Percentiles rank a stretch among this genome's conserved stretches.
phyloP scores from a whole-genome alignment of 2,113 vertebrate genomes.

The Nothobranchius furzeri region DNA sequence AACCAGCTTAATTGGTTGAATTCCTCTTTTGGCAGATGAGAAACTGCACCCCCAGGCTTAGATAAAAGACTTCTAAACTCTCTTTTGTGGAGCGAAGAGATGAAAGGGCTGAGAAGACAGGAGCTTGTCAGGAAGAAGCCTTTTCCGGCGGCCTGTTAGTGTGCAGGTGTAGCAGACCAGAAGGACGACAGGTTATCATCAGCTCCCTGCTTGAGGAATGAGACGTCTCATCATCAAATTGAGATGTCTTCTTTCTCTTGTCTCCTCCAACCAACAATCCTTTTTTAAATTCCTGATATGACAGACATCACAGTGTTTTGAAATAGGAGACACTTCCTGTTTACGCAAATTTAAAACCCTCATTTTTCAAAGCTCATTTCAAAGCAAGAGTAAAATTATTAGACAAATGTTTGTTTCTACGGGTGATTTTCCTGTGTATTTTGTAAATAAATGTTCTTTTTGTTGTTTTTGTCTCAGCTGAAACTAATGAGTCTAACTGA shows the following conservation, averaged over 20 bases:
- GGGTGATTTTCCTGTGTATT: not conserved
- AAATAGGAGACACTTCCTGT: slow-evolving; percentile 31
- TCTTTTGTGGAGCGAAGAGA: slow-evolving; percentile 74
- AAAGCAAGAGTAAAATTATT: slow-evolving; percentile 1
- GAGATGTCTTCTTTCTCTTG: slow-evolving; percentile 62
- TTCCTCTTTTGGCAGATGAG: slow-evolving; percentile 61
- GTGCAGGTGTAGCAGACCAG: slow-evolving; percentile 69
- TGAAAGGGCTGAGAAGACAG: slow-evolving; percentile 76
- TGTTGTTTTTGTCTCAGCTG: too few species aligned
- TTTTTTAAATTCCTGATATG: slow-evolving; percentile 41
- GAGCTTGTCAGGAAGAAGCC: slow-evolving; percentile 72
- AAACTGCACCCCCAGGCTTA: slow-evolving; percentile 69
- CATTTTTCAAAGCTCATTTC: slow-evolving; percentile 10
- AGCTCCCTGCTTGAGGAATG: slow-evolving; percentile 65
- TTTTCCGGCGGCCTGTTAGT: slow-evolving; percentile 65
- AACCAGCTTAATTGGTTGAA: slow-evolving; percentile 71
- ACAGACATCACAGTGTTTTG: slow-evolving; percentile 43
- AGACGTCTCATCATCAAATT: slow-evolving; percentile 63
- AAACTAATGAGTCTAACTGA: not conserved
- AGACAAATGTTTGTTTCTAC: not conserved
- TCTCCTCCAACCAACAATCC: slow-evolving; percentile 39
- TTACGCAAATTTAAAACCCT: slow-evolving; percentile 12
- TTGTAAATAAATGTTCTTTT: not conserved
- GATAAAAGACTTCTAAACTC: slow-evolving; percentile 77
- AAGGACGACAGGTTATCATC: slow-evolving; percentile 75